Percentiles rank a stretch among this genome's conserved stretches.
These are phyloP conservation scores for Suillia variegata DNA, from an alignment of 2,888 invertebrate genomes.

Conservation along the genomic window DNA sequence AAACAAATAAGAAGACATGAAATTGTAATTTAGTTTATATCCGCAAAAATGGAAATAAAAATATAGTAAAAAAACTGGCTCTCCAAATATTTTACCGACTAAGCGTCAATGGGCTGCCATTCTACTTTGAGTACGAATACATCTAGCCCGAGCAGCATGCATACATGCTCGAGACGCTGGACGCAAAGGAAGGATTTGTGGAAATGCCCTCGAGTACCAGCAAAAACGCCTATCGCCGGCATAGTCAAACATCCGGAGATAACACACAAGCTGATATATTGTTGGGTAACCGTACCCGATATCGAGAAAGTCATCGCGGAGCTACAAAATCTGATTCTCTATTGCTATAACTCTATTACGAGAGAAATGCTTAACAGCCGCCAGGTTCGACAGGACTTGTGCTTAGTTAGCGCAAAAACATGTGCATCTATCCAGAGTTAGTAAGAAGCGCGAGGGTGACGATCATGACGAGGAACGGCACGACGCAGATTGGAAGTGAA, in stretches of 20 bases:
- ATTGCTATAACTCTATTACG: too few species aligned
- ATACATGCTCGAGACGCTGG: conserved; percentile 96
- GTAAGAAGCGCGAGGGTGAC: conserved; percentile 86
- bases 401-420: conserved; percentile 94
- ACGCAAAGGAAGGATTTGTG: conserved; percentile 96
- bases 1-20: too few species aligned
- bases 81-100: too few species aligned
- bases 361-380: conserved; percentile 74
- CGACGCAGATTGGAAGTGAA: conserved; percentile 69
- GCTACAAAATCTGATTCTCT: conserved; percentile 82
- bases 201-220: conserved; percentile 99
- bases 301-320: conserved; percentile 98
- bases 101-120: conserved; percentile 91
- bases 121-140: conserved; percentile 98
- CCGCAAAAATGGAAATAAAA: too few species aligned
- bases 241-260: conserved; percentile 86
- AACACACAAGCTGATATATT: conserved; percentile 92
- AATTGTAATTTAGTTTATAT: too few species aligned
- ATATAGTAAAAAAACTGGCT: too few species aligned
- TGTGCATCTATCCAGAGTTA: conserved; percentile 95
- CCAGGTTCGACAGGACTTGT: conserved; percentile 85
- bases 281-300: conserved; percentile 97
- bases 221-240: conserved; percentile 96
- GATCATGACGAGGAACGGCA: conserved; percentile 90
- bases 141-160: conserved; percentile 99